A percentile compares a stretch with the other conserved stretches of the same genome.
Evolutionary conservation across 1,140 invertebrate genomes (phyloP).

Genomic region (Epicauta chinensis): DNA sequence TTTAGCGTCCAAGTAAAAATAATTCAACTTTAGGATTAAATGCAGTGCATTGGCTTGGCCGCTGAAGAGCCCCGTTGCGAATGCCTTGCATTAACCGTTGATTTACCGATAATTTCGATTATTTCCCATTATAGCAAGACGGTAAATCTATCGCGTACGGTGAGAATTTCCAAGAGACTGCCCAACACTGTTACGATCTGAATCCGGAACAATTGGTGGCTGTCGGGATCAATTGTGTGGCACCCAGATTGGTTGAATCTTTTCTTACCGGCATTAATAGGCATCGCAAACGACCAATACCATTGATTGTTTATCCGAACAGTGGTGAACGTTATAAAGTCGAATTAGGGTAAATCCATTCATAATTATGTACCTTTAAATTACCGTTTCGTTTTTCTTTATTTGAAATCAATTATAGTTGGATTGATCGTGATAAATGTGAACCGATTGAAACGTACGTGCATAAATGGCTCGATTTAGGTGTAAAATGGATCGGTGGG

Average conservation of each 20-base stretch:
- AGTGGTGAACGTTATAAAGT: constrained; percentile 64
- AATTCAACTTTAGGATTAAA: neutral
- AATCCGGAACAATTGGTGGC: constrained; percentile 64
- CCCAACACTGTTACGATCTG: constrained; percentile 53
- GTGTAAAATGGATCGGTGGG: constrained; percentile 60
- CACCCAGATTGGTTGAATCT: constrained; percentile 51
- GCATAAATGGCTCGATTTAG: constrained; percentile 55
- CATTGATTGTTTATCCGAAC: constrained; percentile 73
- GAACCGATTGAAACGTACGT: constrained; percentile 52
- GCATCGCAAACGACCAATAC: constrained; percentile 47
- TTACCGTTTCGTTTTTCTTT: neutral
- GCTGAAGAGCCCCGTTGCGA: no score
- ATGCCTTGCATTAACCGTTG: neutral
- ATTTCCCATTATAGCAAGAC: constrained; percentile 47
- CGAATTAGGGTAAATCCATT: constrained; percentile 47
- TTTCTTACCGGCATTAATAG: constrained; percentile 55
- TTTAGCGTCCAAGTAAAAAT: constrained; percentile 70
- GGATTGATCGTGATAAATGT: constrained; percentile 54
- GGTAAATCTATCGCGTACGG: constrained; percentile 63
- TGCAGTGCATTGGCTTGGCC: no score
- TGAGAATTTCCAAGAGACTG: constrained; percentile 59
- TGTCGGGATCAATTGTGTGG: constrained; percentile 82
- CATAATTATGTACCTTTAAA: no score
- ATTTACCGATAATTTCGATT: neutral
- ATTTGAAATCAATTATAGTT: constrained; percentile 39